Conservation (phyloP, 2,888 invertebrate genomes). For the Melikaiella ostensackeni region DNA sequence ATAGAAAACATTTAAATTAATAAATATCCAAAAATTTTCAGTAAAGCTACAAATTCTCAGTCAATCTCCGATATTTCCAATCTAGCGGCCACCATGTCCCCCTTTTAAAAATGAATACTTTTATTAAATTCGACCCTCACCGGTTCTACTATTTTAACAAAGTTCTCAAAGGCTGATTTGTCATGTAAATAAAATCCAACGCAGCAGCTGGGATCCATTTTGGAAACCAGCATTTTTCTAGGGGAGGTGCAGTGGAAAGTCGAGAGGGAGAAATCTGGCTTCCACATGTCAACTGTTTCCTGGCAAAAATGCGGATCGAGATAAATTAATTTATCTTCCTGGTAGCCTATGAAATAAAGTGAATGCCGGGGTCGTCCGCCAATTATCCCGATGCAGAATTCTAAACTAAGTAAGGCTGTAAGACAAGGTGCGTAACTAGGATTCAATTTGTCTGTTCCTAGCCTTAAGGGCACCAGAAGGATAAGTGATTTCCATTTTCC, state of each 20-base stretch:
- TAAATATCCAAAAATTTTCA: too few relatives aligned
- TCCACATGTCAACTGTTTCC: conserved; percentile 91
- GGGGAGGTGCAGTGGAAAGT: conserved; percentile 93
- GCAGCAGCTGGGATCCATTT: conserved; percentile 96
- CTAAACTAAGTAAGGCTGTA: conserved; percentile 87
- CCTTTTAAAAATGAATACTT: too few relatives aligned
- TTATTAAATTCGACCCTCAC: conserved; percentile 71
- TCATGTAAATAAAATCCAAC: conserved; percentile 92
- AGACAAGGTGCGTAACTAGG: conserved; percentile 90
- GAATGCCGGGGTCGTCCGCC: conserved; percentile 96
- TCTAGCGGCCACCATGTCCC: too few relatives aligned
- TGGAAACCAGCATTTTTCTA: conserved; percentile 88
- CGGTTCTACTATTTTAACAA: conserved; percentile 84
- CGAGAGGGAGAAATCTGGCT: conserved; percentile 86
- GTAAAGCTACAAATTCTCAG: too few relatives aligned
- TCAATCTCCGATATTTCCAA: too few relatives aligned
- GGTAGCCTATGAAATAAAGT: conserved; percentile 94
- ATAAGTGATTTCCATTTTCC: conserved; percentile 87
- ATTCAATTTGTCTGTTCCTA: conserved; percentile 93
- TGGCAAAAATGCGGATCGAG: conserved; percentile 97
- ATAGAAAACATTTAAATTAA: too few relatives aligned
- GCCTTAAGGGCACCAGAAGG: conserved; percentile 89
- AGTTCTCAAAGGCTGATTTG: conserved; percentile 87
- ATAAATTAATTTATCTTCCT: conserved; percentile 94
- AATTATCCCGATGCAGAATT: conserved; percentile 93